These are phyloP conservation scores for Cryptosula pallasiana DNA, from an alignment of 2,888 invertebrate genomes.

Conservation along the genomic window DNA sequence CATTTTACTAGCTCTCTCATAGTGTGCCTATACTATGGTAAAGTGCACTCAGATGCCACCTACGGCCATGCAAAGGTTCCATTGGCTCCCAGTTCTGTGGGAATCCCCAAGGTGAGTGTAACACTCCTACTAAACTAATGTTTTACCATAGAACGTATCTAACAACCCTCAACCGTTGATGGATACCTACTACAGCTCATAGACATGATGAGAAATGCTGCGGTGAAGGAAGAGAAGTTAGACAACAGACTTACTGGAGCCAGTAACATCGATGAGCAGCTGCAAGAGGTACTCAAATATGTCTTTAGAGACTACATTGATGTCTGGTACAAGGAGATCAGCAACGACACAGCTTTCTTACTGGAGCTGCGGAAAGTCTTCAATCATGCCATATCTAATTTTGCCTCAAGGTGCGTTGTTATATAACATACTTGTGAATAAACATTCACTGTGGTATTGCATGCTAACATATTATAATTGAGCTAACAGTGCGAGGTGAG, in stretches of 20 bases:
- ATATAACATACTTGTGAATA: too few relatives aligned
- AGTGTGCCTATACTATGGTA: constrained; percentile 22
- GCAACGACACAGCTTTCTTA: constrained; percentile 69
- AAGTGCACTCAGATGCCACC: constrained; percentile 17
- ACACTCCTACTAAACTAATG: neutral
- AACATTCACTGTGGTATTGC: too few relatives aligned
- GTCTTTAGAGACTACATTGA: constrained; percentile 76
- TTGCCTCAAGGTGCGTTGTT: constrained; percentile 27
- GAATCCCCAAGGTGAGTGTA: constrained; percentile 5
- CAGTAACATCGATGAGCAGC: constrained; percentile 75
- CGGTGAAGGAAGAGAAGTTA: constrained; percentile 33
- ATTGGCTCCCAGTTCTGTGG: constrained; percentile 10
- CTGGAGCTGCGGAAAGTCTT: constrained; percentile 66
- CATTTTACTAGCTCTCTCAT: neutral
- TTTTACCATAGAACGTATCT: neutral
- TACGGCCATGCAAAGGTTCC: constrained; percentile 25
- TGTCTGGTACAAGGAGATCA: constrained; percentile 60
- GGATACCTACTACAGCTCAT: neutral
- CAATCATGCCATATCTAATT: constrained; percentile 27
- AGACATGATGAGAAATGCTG: neutral
- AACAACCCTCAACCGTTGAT: neutral
- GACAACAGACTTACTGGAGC: constrained; percentile 72
- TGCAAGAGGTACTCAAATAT: constrained; percentile 72
- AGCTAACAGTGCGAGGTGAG: too few relatives aligned
- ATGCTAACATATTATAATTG: too few relatives aligned